Base-by-base conservation (phyloP, 1,140 invertebrate genomes). In the Heliconius congener region DNA sequence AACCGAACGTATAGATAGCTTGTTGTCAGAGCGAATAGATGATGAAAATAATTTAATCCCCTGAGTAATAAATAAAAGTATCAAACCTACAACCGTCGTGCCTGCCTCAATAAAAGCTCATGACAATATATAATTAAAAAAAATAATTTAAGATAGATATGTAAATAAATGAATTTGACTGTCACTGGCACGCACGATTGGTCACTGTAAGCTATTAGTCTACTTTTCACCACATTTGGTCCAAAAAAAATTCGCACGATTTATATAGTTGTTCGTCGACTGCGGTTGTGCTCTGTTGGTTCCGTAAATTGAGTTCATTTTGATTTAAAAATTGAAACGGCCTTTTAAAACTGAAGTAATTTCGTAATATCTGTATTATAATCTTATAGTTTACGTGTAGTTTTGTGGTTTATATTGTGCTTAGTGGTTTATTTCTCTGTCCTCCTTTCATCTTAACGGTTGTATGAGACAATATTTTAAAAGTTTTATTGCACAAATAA, bases 211-310 rank as follows among this genome's bases (percentile, higher is more conserved):
- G 23, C 23, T 27, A 66, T 66, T 27, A 30, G 23, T 66, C 9
- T 30, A 66, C 60, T 66, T 66, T 66, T 60, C 57, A 23, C 57
- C 57, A n/a, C 57, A 60, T 23, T 60, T 60, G 8, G n/a, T 60
- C 23, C 8, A 60, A 27, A 60, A 60, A 60, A 60, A 23, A 27
- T 13, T 60, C 13, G 42, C 55, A 39, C 55, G 73, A 75, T 75
- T 75, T 57, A 75, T 75, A 37, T 75, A 75, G 52, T 55, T 39
- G n/a, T 60, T 60, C 18, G 52, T 75, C 37, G 46, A 60, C 57
- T 60, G 57, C 23, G 57, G 57, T 60, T 66, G 60, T 66, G 60
- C 60, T 66, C 60, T 66, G 27, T 30, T 66, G 27, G 60, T 11
- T 13, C 11, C 60, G 60, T 66, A 66, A 66, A 66, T 66, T 66